Evolutionary conservation across 2,888 invertebrate species (phyloP).

Genomic region (Notocelia uddmanniana): DNA sequence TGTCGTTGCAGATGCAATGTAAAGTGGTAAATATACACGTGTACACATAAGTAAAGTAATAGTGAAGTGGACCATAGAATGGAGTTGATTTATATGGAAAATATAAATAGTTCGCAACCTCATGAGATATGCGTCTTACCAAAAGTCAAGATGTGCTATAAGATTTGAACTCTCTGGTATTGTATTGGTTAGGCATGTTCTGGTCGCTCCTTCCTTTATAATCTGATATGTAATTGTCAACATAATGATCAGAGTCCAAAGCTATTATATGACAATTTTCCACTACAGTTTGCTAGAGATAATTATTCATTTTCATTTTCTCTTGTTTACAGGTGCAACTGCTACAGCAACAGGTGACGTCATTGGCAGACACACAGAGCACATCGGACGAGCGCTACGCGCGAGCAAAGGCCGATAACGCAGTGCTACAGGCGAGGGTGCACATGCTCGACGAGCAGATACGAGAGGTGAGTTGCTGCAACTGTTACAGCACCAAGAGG

Average conservation of each 20-base stretch:
- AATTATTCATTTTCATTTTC: neutral
- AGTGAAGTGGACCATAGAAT: no score
- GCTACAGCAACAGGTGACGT: slow-evolving; percentile 96
- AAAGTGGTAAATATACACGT: neutral
- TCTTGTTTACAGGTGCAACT: slow-evolving; percentile 91
- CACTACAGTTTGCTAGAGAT: neutral
- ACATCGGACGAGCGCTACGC: slow-evolving; percentile 95
- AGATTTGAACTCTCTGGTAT: no score
- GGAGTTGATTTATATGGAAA: no score
- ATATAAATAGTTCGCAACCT: no score
- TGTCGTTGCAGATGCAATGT: slow-evolving; percentile 22
- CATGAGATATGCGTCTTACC: no score
- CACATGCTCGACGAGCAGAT: slow-evolving; percentile 97
- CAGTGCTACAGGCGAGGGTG: slow-evolving; percentile 94
- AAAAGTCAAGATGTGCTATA: no score
- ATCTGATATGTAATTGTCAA: no score
- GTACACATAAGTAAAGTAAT: no score
- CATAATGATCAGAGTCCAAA: no score
- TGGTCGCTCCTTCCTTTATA: no score
- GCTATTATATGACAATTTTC: neutral
- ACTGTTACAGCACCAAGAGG: slow-evolving; percentile 92
- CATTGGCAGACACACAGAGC: slow-evolving; percentile 94
- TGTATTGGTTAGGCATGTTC: no score
- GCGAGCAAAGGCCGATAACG: slow-evolving; percentile 96
- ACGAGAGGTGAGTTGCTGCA: slow-evolving; percentile 88